These are phyloP conservation scores for Zalophus californianus DNA, from an alignment of 2,797 vertebrate species.

Conservation along the genomic window DNA sequence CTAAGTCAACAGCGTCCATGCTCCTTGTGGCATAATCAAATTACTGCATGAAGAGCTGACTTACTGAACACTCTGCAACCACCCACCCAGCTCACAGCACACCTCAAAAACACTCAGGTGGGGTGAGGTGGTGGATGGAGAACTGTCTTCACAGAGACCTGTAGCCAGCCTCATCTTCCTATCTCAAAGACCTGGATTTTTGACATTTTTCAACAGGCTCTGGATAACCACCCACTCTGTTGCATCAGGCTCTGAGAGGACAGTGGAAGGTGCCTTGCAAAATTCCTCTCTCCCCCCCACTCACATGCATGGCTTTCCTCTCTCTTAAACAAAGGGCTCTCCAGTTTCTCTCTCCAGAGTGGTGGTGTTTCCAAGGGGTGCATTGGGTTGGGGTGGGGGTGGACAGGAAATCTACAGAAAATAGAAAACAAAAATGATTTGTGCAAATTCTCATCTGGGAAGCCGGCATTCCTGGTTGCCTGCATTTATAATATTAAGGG, in stretches of 20 bases:
- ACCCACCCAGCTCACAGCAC: constrained; percentile 19
- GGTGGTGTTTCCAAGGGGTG: background rate
- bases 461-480: constrained; percentile 80
- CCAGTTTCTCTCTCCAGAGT: background rate
- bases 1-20: background rate
- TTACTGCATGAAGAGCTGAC: constrained; percentile 40
- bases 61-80: background rate
- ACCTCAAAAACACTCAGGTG: background rate
- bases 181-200: background rate
- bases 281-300: fast-evolving
- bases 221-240: background rate
- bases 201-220: background rate
- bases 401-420: constrained; percentile 79
- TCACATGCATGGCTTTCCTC: background rate
- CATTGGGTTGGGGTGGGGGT: background rate
- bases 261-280: background rate
- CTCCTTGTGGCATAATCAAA: background rate
- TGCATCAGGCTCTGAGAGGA: background rate
- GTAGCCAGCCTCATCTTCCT: background rate
- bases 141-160: background rate
- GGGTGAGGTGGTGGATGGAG: fast-evolving
- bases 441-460: constrained; percentile 82
- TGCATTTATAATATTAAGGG: constrained; percentile 77
- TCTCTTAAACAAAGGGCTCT: constrained; percentile 40
- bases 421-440: constrained; percentile 84